phyloP scores from a whole-genome alignment of 2,888 invertebrate genomes.

The Adineta ricciae region DNA sequence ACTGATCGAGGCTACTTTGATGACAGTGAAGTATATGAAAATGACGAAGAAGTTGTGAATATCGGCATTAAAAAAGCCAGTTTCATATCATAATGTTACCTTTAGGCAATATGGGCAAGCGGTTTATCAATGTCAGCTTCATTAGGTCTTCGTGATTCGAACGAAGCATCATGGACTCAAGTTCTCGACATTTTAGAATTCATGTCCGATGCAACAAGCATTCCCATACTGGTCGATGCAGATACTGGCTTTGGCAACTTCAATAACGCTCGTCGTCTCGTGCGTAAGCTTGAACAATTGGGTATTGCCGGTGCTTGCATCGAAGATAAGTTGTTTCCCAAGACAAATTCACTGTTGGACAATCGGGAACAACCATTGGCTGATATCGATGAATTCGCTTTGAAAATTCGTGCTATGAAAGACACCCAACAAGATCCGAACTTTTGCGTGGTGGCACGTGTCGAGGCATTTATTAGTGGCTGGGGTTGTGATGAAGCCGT shows the following conservation, averaged over 20 bases:
- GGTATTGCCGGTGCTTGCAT: slow-evolving; percentile 52
- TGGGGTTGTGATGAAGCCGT: slow-evolving; percentile 44
- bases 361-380: slow-evolving; percentile 50
- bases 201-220: slow-evolving; percentile 50
- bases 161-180: slow-evolving; percentile 53
- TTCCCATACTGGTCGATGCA: slow-evolving; percentile 52
- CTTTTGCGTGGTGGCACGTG: slow-evolving; percentile 51
- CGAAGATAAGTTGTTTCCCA: slow-evolving; percentile 52
- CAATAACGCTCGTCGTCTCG: slow-evolving; percentile 51
- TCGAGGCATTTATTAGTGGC: slow-evolving; percentile 45
- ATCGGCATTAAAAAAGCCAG: no score
- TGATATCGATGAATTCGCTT: slow-evolving; percentile 50
- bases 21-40: no score
- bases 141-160: slow-evolving; percentile 51
- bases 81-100: not conserved
- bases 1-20: no score
- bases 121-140: slow-evolving; percentile 51
- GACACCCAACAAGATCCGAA: slow-evolving; percentile 51
- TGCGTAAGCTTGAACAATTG: slow-evolving; percentile 49
- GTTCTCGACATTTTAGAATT: slow-evolving; percentile 51
- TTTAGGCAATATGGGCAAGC: slow-evolving; percentile 49
- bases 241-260: slow-evolving; percentile 53
- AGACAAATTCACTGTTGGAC: slow-evolving; percentile 51
- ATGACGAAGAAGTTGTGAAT: no score
- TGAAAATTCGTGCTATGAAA: slow-evolving; percentile 53